phyloP scores from a whole-genome alignment of 2,888 invertebrate genomes.

The Acholoe squamosa region DNA sequence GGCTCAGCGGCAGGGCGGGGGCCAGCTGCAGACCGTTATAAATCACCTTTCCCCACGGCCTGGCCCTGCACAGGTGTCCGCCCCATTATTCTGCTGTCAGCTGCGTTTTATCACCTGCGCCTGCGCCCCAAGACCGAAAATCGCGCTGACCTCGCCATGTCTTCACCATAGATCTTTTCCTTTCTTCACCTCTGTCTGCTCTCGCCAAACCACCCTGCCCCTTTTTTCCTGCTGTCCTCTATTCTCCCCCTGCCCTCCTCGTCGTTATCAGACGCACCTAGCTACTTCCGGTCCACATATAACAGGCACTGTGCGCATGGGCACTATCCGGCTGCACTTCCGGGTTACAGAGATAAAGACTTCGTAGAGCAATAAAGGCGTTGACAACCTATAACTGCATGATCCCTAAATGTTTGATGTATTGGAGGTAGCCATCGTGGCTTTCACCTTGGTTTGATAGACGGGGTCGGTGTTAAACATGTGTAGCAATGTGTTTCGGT shows the following conservation, averaged over 20 bases:
- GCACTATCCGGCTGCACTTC: not conserved
- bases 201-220: not conserved
- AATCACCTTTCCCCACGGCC: not conserved
- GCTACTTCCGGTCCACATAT: not conserved
- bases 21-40: slow-evolving; percentile 29
- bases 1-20: not conserved
- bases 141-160: slow-evolving; percentile 27
- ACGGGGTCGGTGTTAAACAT: too few species aligned
- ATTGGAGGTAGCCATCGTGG: too few species aligned
- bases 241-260: not conserved
- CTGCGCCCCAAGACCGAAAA: not conserved
- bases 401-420: too few species aligned
- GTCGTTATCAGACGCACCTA: not conserved
- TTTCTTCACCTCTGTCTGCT: not conserved
- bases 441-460: too few species aligned
- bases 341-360: not conserved
- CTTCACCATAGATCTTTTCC: not conserved
- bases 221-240: not conserved
- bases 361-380: too few species aligned
- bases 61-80: slow-evolving; percentile 33
- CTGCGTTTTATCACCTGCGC: slow-evolving; percentile 52
- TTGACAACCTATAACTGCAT: too few species aligned
- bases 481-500: too few species aligned
- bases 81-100: slow-evolving; percentile 50
- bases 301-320: not conserved